A percentile compares a stretch with the other conserved stretches of the same genome.
phyloP scores from a whole-genome alignment of 2,113 vertebrate genomes.

The Martes martes region DNA sequence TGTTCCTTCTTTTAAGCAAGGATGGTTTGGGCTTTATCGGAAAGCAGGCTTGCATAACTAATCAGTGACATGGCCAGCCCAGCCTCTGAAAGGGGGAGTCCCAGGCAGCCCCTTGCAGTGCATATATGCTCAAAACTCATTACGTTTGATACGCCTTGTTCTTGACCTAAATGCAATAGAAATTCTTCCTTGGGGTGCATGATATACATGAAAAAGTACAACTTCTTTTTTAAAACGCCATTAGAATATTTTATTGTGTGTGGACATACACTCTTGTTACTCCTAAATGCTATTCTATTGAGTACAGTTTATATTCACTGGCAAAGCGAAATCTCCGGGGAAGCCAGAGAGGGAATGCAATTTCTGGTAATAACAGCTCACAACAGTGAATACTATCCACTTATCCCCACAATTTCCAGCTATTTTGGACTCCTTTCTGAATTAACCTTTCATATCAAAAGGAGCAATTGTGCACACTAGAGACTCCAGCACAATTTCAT shows the following conservation, averaged over 20 bases:
- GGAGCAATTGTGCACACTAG: slow-evolving; percentile 91
- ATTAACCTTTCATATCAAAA: slow-evolving; percentile 94
- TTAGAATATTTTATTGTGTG: slow-evolving; percentile 85
- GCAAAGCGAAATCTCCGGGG: slow-evolving; percentile 85
- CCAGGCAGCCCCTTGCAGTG: slow-evolving; percentile 69
- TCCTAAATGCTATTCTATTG: slow-evolving; percentile 85
- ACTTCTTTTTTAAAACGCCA: slow-evolving; percentile 82
- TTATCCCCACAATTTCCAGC: slow-evolving; percentile 90
- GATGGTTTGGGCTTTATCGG: slow-evolving; percentile 51
- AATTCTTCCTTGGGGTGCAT: slow-evolving; percentile 80
- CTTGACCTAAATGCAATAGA: slow-evolving; percentile 81
- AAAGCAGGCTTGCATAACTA: slow-evolving; percentile 59
- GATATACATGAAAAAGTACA: slow-evolving; percentile 81
- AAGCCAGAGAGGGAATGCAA: slow-evolving; percentile 87
- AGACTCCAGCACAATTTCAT: slow-evolving; percentile 91
- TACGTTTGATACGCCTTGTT: slow-evolving; percentile 74
- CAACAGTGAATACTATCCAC: slow-evolving; percentile 90
- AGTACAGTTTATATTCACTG: slow-evolving; percentile 88
- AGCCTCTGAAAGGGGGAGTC: slow-evolving; percentile 65
- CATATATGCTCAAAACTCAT: slow-evolving; percentile 77
- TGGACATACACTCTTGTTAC: slow-evolving; percentile 87
- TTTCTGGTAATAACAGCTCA: slow-evolving; percentile 91
- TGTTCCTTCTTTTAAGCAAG: slow-evolving; percentile 65
- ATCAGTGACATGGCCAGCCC: slow-evolving; percentile 58
- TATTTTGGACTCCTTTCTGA: slow-evolving; percentile 91